These are phyloP conservation scores for Theretra japonica DNA, from an alignment of 2,888 invertebrate species.

Conservation along the genomic window DNA sequence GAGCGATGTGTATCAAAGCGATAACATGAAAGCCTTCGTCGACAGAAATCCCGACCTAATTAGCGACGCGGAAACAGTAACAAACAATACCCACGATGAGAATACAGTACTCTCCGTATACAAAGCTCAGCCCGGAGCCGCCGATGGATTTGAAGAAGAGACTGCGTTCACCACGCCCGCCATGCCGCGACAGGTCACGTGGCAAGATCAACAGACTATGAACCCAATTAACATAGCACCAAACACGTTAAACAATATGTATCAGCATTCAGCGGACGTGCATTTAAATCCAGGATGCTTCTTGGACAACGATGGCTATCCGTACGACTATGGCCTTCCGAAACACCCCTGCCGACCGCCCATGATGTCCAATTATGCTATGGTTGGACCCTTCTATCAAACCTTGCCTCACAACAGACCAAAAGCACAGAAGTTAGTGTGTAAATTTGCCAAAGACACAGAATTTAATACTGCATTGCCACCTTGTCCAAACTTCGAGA, in stretches of 20 bases:
- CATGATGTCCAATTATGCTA: constrained; percentile 75
- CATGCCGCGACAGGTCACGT: constrained; percentile 82
- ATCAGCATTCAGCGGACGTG: constrained; percentile 89
- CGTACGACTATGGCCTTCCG: constrained; percentile 90
- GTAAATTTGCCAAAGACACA: constrained; percentile 80
- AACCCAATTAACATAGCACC: constrained; percentile 80
- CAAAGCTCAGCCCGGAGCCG: constrained; percentile 68
- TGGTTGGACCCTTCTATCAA: constrained; percentile 86
- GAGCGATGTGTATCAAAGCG: constrained; percentile 77
- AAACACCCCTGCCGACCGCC: constrained; percentile 84
- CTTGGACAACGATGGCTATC: constrained; percentile 91
- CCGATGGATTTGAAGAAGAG: constrained; percentile 76
- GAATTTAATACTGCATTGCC: constrained; percentile 75
- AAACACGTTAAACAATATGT: constrained; percentile 79
- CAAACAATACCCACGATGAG: constrained; percentile 79
- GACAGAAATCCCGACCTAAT: constrained; percentile 93
- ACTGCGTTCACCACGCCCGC: constrained; percentile 73
- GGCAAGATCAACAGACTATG: constrained; percentile 80
- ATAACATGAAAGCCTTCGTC: constrained; percentile 79
- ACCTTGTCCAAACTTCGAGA: constrained; percentile 73
- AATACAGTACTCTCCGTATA: constrained; percentile 76
- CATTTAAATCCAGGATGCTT: constrained; percentile 91
- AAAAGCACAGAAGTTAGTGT: constrained; percentile 81
- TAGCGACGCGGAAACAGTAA: constrained; percentile 89
- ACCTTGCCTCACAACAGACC: constrained; percentile 91